Evolutionary conservation across 2,888 invertebrate species (phyloP), one percentile per base, ranked within the genome.

Genomic region (Nomada flava): DNA sequence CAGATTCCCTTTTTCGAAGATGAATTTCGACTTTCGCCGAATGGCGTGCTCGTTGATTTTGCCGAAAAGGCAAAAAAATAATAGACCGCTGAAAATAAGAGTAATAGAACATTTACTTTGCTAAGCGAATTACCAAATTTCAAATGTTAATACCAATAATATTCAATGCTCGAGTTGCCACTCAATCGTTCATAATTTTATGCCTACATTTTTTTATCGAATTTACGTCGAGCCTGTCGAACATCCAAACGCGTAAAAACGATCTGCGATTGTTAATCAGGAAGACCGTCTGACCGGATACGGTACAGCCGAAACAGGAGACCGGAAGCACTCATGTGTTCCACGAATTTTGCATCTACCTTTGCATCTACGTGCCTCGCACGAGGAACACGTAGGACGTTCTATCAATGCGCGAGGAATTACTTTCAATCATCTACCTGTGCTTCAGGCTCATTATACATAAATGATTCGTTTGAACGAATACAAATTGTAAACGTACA

Each of bases 281-380:
- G 36, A 67, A 11, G 53, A 18, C 15, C 26, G 73, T 55, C 52
- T 15, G 65, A 78, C 78, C 76, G 75, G 73, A 84, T 74, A 52
- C 67, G 9, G 23, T 29, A n/a, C 3, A 64, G 10, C 55, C 74
- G 68, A 84, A 74, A 73, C 59, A 26, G 78, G 74, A 68, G 76
- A 29, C 77, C 79, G 85, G 85, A 82, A 85, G 76, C 64, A 36
- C 53, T 52, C 65, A 42, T 67, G 60, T 57, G 76, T 75, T 77
- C 55, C 62, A 62, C 82, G 81, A 81, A 78, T 67, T 62, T 75
- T 44, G 73, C 53, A 60, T 60, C 36, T 9, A 50, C 55, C 85
- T 85, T 84, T 79, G 72, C 85, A 85, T 84, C 59, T 82, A 85
- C 85, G 82, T 85, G 85, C 29, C 44, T 50, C 26, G 57, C 11